Evolutionary conservation across 2,113 vertebrate species (phyloP).

Genomic region (Misgurnus anguillicaudatus): DNA sequence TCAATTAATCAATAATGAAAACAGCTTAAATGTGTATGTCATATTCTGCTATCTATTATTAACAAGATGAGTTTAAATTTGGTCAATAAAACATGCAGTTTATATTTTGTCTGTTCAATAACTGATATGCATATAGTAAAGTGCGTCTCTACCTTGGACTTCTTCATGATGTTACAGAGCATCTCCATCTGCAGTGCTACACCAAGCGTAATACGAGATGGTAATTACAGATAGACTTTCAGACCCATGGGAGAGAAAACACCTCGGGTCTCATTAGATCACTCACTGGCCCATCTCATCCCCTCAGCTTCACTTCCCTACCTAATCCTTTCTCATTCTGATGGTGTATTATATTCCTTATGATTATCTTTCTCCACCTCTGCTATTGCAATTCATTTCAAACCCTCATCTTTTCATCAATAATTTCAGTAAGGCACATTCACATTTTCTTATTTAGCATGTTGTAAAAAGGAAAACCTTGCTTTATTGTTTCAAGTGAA

Average conservation of each 20-base stretch:
- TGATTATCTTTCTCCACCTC: constrained; percentile 27
- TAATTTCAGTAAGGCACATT: constrained; percentile 8
- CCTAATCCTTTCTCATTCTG: constrained; percentile 29
- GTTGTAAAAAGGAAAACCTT: neutral
- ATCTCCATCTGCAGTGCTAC: constrained; percentile 22
- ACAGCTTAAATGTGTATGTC: too few species aligned
- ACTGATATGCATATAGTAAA: too few species aligned
- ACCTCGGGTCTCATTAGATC: constrained; percentile 53
- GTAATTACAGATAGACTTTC: constrained; percentile 49
- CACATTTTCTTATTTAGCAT: constrained; percentile 1
- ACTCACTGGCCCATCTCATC: constrained; percentile 32
- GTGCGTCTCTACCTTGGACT: neutral
- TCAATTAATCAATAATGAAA: too few species aligned
- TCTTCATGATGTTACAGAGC: neutral
- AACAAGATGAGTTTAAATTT: too few species aligned
- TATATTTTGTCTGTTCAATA: too few species aligned
- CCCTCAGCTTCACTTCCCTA: constrained; percentile 22
- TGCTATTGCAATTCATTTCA: constrained; percentile 30
- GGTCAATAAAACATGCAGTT: too few species aligned
- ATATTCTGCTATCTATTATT: too few species aligned
- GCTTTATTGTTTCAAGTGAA: neutral
- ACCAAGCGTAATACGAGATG: constrained; percentile 41
- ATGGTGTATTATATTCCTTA: constrained; percentile 24
- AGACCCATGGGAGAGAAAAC: constrained; percentile 46
- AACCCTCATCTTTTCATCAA: constrained; percentile 41